phyloP scores from a whole-genome alignment of 2,113 vertebrate species.

The Hassar affinis region DNA sequence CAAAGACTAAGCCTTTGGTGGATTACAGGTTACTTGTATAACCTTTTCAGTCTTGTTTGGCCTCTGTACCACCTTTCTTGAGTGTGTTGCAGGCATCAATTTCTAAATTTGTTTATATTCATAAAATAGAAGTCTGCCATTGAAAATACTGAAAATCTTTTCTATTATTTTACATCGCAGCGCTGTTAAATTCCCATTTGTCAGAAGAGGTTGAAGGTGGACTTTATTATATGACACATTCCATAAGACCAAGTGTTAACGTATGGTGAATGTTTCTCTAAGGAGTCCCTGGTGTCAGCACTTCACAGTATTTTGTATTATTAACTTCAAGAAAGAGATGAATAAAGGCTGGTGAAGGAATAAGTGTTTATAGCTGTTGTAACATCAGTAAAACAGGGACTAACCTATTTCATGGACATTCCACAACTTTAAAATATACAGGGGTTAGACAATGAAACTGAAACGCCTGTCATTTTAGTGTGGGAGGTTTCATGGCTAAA shows the following conservation, averaged over 20 bases:
- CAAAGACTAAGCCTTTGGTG: too few relatives aligned
- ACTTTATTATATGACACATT: neutral
- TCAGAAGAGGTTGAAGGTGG: neutral
- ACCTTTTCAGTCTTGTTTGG: too few relatives aligned
- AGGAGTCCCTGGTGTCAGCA: neutral
- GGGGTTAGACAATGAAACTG: too few relatives aligned
- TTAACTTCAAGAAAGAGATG: neutral
- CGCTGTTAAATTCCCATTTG: neutral
- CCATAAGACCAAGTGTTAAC: neutral
- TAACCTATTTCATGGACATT: neutral
- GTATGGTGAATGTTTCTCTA: neutral
- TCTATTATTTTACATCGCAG: neutral
- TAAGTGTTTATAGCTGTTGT: neutral
- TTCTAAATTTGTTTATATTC: too few relatives aligned
- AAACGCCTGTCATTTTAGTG: too few relatives aligned
- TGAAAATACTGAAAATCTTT: too few relatives aligned
- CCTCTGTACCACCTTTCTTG: too few relatives aligned
- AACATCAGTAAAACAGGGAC: too few relatives aligned
- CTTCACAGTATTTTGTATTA: neutral
- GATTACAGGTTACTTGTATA: too few relatives aligned
- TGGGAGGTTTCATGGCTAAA: too few relatives aligned
- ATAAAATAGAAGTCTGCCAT: too few relatives aligned
- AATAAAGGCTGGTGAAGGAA: neutral
- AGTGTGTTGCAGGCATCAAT: too few relatives aligned
- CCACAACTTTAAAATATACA: neutral